Evolutionary conservation across 1,140 invertebrate genomes (phyloP).

Genomic region (Drosophila yakuba): DNA sequence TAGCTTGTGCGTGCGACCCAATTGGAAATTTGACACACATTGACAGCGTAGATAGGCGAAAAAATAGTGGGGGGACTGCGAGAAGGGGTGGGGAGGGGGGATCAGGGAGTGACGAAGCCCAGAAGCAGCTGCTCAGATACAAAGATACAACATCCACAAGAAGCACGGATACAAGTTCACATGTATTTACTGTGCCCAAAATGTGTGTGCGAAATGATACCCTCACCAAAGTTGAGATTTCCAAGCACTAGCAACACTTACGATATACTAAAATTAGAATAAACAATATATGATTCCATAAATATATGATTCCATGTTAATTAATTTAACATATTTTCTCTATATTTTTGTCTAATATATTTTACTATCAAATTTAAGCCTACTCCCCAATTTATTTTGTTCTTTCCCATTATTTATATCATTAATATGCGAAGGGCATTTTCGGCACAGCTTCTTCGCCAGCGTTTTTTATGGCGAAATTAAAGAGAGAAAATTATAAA

Average conservation of each 20-base stretch:
- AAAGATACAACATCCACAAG: conserved; percentile 4
- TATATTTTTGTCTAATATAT: too few species aligned
- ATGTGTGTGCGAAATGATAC: conserved; percentile 33
- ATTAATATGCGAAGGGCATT: background rate
- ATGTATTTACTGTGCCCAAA: background rate
- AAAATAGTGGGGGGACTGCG: background rate
- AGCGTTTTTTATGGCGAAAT: conserved; percentile 25
- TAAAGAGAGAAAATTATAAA: conserved; percentile 9
- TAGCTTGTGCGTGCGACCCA: conserved; percentile 71
- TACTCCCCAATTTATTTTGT: too few species aligned
- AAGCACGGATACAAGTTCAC: conserved; percentile 20
- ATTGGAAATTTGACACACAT: conserved; percentile 75
- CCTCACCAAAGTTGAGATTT: background rate
- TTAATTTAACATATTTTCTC: too few species aligned
- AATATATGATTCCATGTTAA: too few species aligned
- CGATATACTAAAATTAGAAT: background rate
- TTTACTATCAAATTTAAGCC: too few species aligned
- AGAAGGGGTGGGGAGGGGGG: background rate
- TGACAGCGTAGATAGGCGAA: conserved; percentile 13
- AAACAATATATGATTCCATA: too few species aligned
- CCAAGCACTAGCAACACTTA: too few species aligned
- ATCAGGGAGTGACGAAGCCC: conserved; percentile 9
- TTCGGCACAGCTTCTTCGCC: conserved; percentile 9
- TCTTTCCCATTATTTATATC: too few species aligned
- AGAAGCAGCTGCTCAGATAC: conserved; percentile 26